These are phyloP conservation scores for Drosophila melanica DNA, from an alignment of 1,140 invertebrate species.

Conservation along the genomic window DNA sequence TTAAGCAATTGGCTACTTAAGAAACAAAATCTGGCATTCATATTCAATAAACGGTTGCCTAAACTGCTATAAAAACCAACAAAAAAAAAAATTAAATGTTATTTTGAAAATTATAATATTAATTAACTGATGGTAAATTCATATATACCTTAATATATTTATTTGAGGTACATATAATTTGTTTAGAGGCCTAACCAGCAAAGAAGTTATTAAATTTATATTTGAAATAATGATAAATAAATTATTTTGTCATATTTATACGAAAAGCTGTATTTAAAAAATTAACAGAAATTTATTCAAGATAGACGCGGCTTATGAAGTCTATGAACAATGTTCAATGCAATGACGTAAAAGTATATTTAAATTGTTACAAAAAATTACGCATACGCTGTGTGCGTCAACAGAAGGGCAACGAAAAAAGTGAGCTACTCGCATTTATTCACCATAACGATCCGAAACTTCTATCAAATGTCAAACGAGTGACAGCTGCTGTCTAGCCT, in stretches of 20 bases:
- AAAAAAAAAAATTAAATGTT: not conserved
- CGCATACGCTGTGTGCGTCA: slow-evolving; percentile 31
- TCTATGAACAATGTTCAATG: not conserved
- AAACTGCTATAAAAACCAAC: not conserved
- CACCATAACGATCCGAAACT: not conserved
- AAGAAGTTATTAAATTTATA: too few species aligned
- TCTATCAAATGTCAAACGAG: not conserved
- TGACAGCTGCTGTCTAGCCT: not conserved
- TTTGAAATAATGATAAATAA: too few species aligned
- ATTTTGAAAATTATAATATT: too few species aligned
- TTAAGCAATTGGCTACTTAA: not conserved
- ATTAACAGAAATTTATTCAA: not conserved
- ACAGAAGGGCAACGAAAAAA: not conserved
- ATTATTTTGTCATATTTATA: too few species aligned
- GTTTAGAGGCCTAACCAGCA: too few species aligned
- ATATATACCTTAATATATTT: too few species aligned
- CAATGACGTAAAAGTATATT: not conserved
- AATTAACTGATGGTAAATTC: too few species aligned
- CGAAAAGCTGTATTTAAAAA: too few species aligned
- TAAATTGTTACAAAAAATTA: slow-evolving; percentile 18
- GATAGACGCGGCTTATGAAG: not conserved
- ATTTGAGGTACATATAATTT: too few species aligned
- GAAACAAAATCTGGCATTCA: not conserved
- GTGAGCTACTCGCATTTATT: not conserved
- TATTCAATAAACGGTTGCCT: not conserved